Evolutionary conservation across 2,113 vertebrate genomes (phyloP).

Genomic region (Xiphophorus maculatus): DNA sequence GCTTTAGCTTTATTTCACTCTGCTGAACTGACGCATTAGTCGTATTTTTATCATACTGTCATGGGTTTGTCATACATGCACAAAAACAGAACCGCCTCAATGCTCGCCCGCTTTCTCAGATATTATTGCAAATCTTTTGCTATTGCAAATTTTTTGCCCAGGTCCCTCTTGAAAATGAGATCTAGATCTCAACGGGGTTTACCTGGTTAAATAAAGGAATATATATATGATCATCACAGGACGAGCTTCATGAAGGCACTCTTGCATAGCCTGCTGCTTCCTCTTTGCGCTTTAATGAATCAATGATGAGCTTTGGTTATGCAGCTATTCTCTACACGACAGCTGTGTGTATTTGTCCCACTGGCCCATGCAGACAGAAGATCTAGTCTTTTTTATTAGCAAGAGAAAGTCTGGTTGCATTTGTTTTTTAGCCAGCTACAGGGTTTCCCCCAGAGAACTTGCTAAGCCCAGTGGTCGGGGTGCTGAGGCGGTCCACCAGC

Average conservation of each 20-base stretch:
- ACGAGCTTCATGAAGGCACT: slow-evolving; percentile 40
- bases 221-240: slow-evolving; percentile 35
- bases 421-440: too few relatives aligned
- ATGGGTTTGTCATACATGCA: slow-evolving; percentile 51
- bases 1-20: slow-evolving; percentile 3
- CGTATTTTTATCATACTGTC: slow-evolving; percentile 57
- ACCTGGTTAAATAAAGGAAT: too few relatives aligned
- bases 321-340: background rate
- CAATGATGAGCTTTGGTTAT: slow-evolving; percentile 41
- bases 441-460: too few relatives aligned
- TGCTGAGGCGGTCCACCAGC: too few relatives aligned
- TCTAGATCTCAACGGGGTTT: too few relatives aligned
- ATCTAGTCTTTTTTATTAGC: background rate
- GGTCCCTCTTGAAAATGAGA: too few relatives aligned
- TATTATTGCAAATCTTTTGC: background rate
- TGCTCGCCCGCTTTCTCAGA: slow-evolving; percentile 47
- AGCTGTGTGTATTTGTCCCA: background rate
- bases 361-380: background rate
- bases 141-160: too few relatives aligned
- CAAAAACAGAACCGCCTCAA: slow-evolving; percentile 46
- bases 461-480: too few relatives aligned
- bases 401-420: background rate
- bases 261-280: slow-evolving; percentile 22
- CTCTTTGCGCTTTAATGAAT: slow-evolving; percentile 31
- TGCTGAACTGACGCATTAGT: slow-evolving; percentile 53